phyloP scores from a whole-genome alignment of 2,888 invertebrate species.

The Phengaris arion region DNA sequence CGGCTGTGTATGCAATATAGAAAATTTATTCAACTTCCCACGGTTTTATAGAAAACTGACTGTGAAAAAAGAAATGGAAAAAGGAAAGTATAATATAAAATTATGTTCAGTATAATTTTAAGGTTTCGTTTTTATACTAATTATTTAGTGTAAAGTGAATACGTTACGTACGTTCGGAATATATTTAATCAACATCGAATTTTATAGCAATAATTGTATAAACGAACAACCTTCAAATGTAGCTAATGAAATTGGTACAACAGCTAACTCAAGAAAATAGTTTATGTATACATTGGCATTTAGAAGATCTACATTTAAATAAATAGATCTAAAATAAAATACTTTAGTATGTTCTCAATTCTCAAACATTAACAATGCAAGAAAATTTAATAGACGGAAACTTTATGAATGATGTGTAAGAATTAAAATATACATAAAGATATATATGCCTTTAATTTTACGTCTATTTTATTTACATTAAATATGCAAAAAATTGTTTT shows the following conservation, averaged over 20 bases:
- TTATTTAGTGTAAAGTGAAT: too few relatives aligned
- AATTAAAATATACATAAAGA: neutral
- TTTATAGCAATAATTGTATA: too few relatives aligned
- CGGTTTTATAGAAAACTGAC: neutral
- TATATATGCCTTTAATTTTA: too few relatives aligned
- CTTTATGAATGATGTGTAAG: neutral
- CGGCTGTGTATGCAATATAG: slow-evolving; percentile 3
- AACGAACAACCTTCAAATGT: neutral
- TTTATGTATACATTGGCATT: neutral
- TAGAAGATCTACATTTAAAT: neutral
- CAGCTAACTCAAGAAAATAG: neutral
- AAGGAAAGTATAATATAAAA: neutral
- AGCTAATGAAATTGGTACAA: too few relatives aligned
- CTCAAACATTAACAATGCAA: neutral
- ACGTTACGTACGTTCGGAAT: too few relatives aligned
- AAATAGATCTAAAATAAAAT: neutral
- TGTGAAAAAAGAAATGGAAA: neutral
- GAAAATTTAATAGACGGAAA: slow-evolving; percentile 22
- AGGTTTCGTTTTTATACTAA: too few relatives aligned
- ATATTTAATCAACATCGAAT: too few relatives aligned
- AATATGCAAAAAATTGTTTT: too few relatives aligned
- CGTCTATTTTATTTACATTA: too few relatives aligned
- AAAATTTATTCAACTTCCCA: slow-evolving; percentile 11
- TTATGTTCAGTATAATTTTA: too few relatives aligned
- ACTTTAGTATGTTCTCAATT: neutral